A percentile compares a stretch with the other conserved stretches of the same genome.
Evolutionary conservation across 1,140 invertebrate genomes (phyloP).

Genomic region (Ceratina australensis): DNA sequence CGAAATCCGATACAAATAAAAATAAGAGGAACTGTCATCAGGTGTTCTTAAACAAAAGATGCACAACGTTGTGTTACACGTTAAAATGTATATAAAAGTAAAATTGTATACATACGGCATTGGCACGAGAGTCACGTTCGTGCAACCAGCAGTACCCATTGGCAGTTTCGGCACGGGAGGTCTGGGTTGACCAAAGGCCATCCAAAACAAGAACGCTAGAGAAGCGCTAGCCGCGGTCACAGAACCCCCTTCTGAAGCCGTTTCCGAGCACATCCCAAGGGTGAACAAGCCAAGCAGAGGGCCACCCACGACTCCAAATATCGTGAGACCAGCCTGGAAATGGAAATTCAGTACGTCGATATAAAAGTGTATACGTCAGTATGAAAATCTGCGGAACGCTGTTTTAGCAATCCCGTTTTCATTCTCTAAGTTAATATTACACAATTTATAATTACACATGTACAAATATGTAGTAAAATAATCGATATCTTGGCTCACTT

Average conservation of each 20-base stretch:
- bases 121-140: constrained; percentile 12
- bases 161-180: constrained; percentile 75
- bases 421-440: no score
- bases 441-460: no score
- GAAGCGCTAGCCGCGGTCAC: constrained; percentile 84
- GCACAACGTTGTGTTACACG: not conserved
- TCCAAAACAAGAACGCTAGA: constrained; percentile 88
- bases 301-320: constrained; percentile 90
- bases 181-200: constrained; percentile 91
- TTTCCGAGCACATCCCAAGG: constrained; percentile 86
- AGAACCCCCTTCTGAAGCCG: constrained; percentile 85
- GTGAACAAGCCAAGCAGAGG: constrained; percentile 90
- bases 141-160: constrained; percentile 53
- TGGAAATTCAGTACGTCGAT: not conserved
- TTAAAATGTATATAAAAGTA: not conserved
- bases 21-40: constrained; percentile 54
- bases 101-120: not conserved
- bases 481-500: constrained; percentile 46
- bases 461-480: no score
- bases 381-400: no score
- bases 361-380: no score
- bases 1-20: constrained; percentile 86
- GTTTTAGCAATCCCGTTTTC: no score
- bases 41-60: constrained; percentile 52
- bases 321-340: constrained; percentile 85